Percentiles rank a stretch among this genome's conserved stretches.
Conservation (phyloP, 2,888 invertebrate species). For the Pemphredon lugubris region DNA sequence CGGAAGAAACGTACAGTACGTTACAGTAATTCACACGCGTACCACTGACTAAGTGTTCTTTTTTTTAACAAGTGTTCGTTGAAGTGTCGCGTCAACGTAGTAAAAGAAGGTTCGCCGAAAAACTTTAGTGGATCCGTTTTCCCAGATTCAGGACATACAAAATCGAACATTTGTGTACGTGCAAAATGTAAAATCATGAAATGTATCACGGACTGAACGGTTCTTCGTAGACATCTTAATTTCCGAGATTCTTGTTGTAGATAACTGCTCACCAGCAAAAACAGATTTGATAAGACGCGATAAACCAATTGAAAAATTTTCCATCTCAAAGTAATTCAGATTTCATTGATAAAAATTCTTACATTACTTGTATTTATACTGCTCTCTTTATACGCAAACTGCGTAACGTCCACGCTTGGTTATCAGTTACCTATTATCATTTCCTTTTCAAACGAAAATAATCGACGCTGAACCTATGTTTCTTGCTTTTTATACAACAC, state of each 20-base stretch:
- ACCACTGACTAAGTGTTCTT: no score
- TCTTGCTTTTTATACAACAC: conserved; percentile 9
- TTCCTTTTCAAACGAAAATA: no score
- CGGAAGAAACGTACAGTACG: no score
- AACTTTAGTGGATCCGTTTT: no score
- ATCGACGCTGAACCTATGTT: conserved; percentile 7
- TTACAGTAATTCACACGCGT: conserved; percentile 1
- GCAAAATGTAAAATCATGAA: conserved; percentile 33
- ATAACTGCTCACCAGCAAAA: conserved; percentile 16
- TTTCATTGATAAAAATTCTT: conserved; percentile 8
- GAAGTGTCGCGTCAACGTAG: no score
- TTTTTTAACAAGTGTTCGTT: no score
- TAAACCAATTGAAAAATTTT: background rate
- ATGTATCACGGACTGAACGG: conserved; percentile 13
- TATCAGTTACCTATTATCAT: no score
- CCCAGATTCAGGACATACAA: no score
- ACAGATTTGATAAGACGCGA: conserved; percentile 10
- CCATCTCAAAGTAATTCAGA: conserved; percentile 10
- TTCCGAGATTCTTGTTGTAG: conserved; percentile 28
- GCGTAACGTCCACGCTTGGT: no score
- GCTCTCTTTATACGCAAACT: conserved; percentile 38
- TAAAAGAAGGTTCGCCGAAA: no score
- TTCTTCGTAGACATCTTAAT: conserved; percentile 23
- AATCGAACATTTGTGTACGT: no score
- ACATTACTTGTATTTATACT: conserved; percentile 23